These are phyloP conservation scores for Nymphalis io DNA, from an alignment of 1,140 invertebrate species.

Conservation along the genomic window DNA sequence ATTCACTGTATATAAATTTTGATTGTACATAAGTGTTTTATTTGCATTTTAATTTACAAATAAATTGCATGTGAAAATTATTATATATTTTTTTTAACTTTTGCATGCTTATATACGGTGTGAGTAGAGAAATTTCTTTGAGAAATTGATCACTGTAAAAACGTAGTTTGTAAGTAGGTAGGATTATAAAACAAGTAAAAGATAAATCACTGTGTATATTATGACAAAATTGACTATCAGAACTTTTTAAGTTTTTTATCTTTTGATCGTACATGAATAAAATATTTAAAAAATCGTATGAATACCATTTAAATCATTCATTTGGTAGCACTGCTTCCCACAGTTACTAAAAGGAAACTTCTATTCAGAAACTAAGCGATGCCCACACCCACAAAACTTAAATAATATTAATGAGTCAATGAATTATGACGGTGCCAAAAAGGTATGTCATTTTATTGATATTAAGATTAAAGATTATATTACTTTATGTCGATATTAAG, in stretches of 20 bases:
- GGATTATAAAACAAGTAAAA: constrained; percentile 23
- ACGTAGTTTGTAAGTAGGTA: constrained; percentile 33
- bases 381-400: no score
- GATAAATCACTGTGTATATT: constrained; percentile 44
- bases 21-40: constrained; percentile 4
- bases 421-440: no score
- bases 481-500: no score
- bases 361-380: no score
- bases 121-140: constrained; percentile 10
- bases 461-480: no score
- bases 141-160: constrained; percentile 24
- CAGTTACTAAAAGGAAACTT: no score
- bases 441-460: no score
- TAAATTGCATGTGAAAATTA: background rate
- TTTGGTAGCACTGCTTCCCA: no score
- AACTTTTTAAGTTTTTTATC: constrained; percentile 37
- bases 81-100: background rate
- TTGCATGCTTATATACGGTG: constrained; percentile 16
- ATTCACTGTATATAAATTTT: background rate
- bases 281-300: no score
- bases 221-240: constrained; percentile 51
- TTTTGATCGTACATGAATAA: no score
- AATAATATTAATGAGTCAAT: no score
- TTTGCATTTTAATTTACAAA: constrained; percentile 16
- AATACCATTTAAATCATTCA: no score